These are phyloP conservation scores for Zapornia atra DNA, from an alignment of 2,113 vertebrate species.

Conservation along the genomic window DNA sequence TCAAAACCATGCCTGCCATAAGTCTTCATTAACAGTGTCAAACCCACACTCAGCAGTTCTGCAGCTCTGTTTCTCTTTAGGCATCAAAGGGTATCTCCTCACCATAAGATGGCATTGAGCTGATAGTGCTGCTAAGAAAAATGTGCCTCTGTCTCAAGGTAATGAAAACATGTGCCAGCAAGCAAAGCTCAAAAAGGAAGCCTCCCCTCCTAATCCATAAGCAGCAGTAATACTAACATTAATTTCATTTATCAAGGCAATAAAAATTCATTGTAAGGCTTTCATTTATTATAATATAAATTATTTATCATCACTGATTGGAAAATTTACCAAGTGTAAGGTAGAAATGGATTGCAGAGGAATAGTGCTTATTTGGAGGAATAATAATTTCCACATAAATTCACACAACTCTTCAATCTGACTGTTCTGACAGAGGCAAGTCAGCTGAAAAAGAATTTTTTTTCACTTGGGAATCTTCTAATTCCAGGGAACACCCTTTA, in stretches of 20 bases:
- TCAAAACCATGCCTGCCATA: conserved; percentile 44
- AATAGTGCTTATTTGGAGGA: neutral
- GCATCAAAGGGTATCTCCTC: conserved; percentile 26
- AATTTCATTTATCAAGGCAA: neutral
- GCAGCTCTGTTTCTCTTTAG: conserved; percentile 19
- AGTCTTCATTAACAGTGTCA: conserved; percentile 64
- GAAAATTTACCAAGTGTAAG: neutral
- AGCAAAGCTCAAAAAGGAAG: conserved; percentile 32
- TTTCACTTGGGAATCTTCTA: neutral
- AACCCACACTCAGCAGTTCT: neutral
- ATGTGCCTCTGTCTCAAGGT: neutral
- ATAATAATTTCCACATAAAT: neutral
- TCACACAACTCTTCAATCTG: neutral
- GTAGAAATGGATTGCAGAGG: neutral
- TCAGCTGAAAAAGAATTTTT: neutral
- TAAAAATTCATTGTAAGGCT: neutral
- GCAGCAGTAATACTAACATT: neutral
- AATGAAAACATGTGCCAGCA: conserved; percentile 14
- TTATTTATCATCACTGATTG: neutral
- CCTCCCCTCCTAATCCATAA: neutral
- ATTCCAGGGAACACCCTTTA: neutral
- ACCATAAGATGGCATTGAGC: neutral
- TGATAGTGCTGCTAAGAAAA: neutral
- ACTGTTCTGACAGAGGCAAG: neutral
- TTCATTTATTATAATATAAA: neutral